Base-by-base conservation (phyloP, 2,797 vertebrate genomes). In the Triplophysa bombifrons region DNA sequence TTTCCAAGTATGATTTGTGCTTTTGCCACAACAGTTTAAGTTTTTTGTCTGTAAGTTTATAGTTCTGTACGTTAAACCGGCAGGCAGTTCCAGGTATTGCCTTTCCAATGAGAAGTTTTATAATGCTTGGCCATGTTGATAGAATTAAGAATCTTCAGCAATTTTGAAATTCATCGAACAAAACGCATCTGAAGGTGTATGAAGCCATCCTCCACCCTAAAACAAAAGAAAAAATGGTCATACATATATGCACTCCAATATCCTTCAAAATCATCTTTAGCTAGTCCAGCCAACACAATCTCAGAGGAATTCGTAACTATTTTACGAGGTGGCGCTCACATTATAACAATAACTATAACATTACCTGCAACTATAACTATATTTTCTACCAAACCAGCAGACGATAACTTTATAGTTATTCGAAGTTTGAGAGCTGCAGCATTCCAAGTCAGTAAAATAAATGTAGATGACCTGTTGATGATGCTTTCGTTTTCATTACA, bases 31-130 rank as follows among this genome's bases (percentile, higher is more conserved):
- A 38, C 38, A 78, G 34, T 71, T 61, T 66, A 8, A 56, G 30
- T 19, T 66, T 72, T 46, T 55, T 72, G 48, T 55, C 22, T 48
- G 55, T 73, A 22, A 66, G 34, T 50, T 65, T 27, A 44, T 14
- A 30, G 60, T 76, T 58, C 38, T 64, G 65, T 71, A 63, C 20
- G 17, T 16, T 1, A 14, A 68, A 64, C 22, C 44, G 64, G 55
- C 41, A 55, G 10, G 25, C 5, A 30, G 41, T 48, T 73, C 71
- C 58, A 64, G 55, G 44, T 66, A 38, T 58, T 74, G 72, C 70
- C 80, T 68, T 50, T 41, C 73, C 58, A 66, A 76, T 84, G 78
- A 78, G 63, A 78, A 44, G 61, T 74, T 60, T 55, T 61, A 68
- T 76, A 22, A 61, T n/a, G 16, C 48, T 60, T n/a, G 25, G n/a